phyloP scores from a whole-genome alignment of 1,140 invertebrate species.

The Armadillidium nasatum region DNA sequence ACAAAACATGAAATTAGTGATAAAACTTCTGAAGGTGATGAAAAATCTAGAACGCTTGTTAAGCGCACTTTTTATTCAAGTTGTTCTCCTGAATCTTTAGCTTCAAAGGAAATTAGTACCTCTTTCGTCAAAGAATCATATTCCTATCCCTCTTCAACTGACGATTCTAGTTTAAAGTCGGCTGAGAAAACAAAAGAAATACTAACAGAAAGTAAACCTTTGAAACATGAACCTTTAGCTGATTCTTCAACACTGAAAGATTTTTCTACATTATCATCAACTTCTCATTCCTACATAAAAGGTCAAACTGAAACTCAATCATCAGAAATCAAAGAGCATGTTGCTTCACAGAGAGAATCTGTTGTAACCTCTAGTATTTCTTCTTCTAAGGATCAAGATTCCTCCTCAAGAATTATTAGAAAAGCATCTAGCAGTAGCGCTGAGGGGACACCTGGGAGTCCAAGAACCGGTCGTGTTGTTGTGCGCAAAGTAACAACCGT shows the following conservation, averaged over 20 bases:
- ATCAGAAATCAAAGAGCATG: not conserved
- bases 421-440: constrained; percentile 40
- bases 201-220: not conserved
- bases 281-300: not conserved
- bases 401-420: constrained; percentile 17
- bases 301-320: not conserved
- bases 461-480: constrained; percentile 42
- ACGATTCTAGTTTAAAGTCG: not conserved
- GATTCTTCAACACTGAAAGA: not conserved
- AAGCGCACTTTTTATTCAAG: not conserved
- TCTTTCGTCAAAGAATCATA: not conserved
- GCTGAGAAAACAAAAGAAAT: not conserved
- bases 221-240: not conserved
- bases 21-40: not conserved
- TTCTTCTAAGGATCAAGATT: not conserved
- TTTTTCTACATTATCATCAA: not conserved
- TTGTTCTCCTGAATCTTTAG: constrained; percentile 6
- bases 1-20: not conserved
- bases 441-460: constrained; percentile 39
- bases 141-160: not conserved
- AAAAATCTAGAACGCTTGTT: not conserved
- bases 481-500: constrained; percentile 43
- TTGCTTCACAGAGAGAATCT: not conserved
- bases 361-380: not conserved
- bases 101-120: not conserved